Percentiles rank a stretch among this genome's conserved stretches.
phyloP scores from a whole-genome alignment of 2,797 vertebrate species.

The Parauchenoglanis punctatus region DNA sequence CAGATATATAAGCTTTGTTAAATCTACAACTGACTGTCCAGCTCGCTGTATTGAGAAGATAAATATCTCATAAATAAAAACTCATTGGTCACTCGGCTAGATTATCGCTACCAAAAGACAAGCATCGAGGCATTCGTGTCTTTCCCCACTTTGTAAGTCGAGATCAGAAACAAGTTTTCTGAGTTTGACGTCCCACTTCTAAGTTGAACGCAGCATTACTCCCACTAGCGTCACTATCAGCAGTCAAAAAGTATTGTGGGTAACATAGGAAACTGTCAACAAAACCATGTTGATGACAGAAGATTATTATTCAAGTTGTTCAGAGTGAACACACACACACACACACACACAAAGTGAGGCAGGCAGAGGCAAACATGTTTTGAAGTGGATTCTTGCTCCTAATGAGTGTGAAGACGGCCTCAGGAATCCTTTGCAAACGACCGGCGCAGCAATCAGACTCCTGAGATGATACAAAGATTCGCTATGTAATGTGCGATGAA shows the following conservation, averaged over 20 bases:
- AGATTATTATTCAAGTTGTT: neutral
- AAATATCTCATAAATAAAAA: neutral
- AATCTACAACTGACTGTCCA: neutral
- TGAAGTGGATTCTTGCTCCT: conserved; percentile 14
- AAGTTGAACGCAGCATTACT: neutral
- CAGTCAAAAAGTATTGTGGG: neutral
- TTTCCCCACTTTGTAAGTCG: neutral
- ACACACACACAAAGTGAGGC: neutral
- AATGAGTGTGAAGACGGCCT: conserved; percentile 41
- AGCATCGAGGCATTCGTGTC: neutral
- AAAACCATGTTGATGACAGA: neutral
- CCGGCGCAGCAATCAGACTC: conserved; percentile 18
- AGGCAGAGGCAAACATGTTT: neutral
- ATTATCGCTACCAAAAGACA: neutral
- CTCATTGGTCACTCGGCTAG: neutral
- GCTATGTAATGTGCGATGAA: conserved; percentile 25
- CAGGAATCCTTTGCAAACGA: neutral
- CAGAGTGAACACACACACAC: neutral
- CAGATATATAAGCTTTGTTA: neutral
- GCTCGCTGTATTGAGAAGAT: neutral
- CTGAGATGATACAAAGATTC: conserved; percentile 18
- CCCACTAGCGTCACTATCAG: neutral
- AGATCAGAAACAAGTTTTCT: neutral
- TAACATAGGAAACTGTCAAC: neutral
- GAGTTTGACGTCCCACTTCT: neutral